Base-by-base conservation (phyloP, 2,888 invertebrate genomes). In the Yponomeuta plumbellus region DNA sequence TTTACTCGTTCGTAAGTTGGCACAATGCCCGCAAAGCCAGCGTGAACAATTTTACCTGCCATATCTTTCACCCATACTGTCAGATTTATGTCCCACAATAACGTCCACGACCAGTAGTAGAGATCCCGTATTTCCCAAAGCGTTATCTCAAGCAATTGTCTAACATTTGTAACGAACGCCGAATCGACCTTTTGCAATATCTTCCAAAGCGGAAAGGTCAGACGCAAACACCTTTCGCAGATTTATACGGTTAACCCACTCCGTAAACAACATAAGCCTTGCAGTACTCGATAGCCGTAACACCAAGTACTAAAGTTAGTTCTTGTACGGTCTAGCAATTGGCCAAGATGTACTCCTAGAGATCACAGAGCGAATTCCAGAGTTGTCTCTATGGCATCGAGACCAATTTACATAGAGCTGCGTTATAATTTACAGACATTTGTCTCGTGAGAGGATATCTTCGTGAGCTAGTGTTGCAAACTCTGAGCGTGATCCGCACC, bases 201-300 rank as follows among this genome's bases (percentile, higher is more conserved):
- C 73, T 72, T 72, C 71, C 72, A 56, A 71, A 64, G 44, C 44
- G 44, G 44, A 62, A 78, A 76, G 79, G 79, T 78, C 76, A 75
- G 76, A 69, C 69, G 68, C 70, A 70, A 72, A 72, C 76, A 74
- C 71, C 69, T 68, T 69, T 69, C 70, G 44, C 44, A 72, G 74
- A 76, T 76, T 76, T 76, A 78, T 76, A 76, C 79, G 70, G 71
- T 77, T 81, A 81, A 82, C 83, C 84, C 79, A 80, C 79, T 78
- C 76, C 73, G 76, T 75, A 52, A 52, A 52, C 44, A 52, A 52
- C 44, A 52, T 17, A 52, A 52, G 4, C 44, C 17, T 17, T 52
- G 44, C 44, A 17, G 17, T 52, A 13, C 44, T 17, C 44, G 3
- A 52, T 17, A 1, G 17, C 44, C 5, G 17, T 52, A 52, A 52